Percentiles rank a stretch among this genome's conserved stretches.
Conservation (phyloP, 2,888 invertebrate genomes). For the Phlogophora meticulosa region DNA sequence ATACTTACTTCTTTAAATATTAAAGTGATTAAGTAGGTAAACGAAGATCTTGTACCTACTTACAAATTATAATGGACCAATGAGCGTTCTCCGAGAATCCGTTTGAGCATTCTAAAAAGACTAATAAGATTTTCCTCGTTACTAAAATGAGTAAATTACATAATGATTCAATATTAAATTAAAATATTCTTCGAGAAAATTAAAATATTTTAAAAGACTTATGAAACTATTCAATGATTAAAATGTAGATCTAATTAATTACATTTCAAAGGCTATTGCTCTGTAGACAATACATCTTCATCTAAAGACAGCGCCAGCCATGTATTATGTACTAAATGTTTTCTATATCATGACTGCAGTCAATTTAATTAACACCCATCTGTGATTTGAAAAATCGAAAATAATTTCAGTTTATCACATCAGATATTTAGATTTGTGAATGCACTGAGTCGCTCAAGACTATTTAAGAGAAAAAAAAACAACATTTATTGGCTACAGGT, state of each 20-base stretch:
- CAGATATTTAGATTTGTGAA: no score
- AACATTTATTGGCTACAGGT: no score
- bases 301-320: no score
- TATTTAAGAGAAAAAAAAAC: no score
- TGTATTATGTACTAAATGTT: no score
- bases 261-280: no score
- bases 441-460: no score
- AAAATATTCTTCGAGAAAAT: slow-evolving; percentile 7
- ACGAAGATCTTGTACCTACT: slow-evolving; percentile 29
- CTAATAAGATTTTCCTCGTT: slow-evolving; percentile 4
- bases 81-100: slow-evolving; percentile 18
- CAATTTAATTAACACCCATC: no score
- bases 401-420: no score
- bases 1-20: slow-evolving; percentile 39
- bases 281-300: no score
- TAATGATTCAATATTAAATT: slow-evolving; percentile 18
- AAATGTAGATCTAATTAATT: background rate
- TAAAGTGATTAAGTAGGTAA: slow-evolving; percentile 35
- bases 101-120: slow-evolving; percentile 30
- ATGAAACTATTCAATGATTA: background rate
- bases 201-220: slow-evolving; percentile 1
- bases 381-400: no score
- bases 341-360: no score
- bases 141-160: slow-evolving; percentile 30
- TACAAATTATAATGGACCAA: slow-evolving; percentile 11